Conservation (phyloP, 2,888 invertebrate genomes). For the Stramonita haemastoma region DNA sequence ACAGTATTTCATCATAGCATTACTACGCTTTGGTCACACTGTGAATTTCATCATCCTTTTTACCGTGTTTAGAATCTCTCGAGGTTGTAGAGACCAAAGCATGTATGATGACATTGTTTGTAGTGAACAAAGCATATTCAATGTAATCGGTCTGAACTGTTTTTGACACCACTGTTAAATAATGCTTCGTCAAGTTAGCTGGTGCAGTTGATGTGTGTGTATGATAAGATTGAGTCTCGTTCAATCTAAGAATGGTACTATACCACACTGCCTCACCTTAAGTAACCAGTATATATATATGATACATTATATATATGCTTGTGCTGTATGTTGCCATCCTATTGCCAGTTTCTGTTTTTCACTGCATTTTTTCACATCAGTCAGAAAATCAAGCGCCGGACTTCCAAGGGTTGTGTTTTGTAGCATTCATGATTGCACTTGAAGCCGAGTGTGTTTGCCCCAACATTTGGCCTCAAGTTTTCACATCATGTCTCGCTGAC, state of each 20-base stretch:
- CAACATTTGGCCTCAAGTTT: constrained; percentile 17
- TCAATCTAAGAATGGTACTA: constrained; percentile 38
- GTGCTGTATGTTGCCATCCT: constrained; percentile 21
- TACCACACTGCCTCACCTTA: constrained; percentile 38
- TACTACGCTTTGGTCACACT: neutral
- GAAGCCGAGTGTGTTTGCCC: constrained; percentile 20
- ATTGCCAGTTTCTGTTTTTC: constrained; percentile 19
- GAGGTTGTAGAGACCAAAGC: neutral
- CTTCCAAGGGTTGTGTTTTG: constrained; percentile 22
- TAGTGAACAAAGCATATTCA: neutral
- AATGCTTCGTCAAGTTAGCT: constrained; percentile 3
- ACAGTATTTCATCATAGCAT: neutral
- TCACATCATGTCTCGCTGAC: neutral
- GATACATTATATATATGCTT: neutral
- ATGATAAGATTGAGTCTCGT: constrained; percentile 21
- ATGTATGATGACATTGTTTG: neutral
- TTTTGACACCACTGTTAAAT: neutral
- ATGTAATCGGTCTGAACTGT: neutral
- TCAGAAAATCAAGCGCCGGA: constrained; percentile 6
- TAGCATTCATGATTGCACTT: constrained; percentile 18
- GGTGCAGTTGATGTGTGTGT: constrained; percentile 26
- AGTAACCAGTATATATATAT: neutral
- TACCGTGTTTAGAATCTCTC: too few species aligned
- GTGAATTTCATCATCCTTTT: neutral
- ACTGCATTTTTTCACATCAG: neutral